These are phyloP conservation scores for Halcyon leucocephala DNA, from an alignment of 2,797 vertebrate species.

Conservation along the genomic window DNA sequence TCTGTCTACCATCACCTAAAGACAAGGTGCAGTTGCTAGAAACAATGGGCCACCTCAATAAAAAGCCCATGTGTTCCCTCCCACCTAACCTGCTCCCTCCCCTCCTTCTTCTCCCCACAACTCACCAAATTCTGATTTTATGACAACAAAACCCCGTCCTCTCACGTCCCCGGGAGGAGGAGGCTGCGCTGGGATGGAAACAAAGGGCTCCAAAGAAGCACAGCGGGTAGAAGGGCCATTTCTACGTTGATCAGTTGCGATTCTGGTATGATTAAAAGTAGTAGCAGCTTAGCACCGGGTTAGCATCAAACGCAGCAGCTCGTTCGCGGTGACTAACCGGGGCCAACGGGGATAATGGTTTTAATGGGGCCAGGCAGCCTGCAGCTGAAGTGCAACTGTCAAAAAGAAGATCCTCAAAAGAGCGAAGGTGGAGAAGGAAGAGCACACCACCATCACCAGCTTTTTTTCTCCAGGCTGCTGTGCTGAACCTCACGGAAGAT, in stretches of 20 bases:
- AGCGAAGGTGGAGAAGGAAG: background rate
- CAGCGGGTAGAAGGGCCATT: background rate
- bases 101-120: background rate
- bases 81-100: background rate
- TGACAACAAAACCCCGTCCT: background rate
- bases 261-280: background rate
- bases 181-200: rapidly evolving
- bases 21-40: background rate
- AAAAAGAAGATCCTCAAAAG: background rate
- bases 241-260: background rate
- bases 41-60: background rate
- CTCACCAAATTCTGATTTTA: background rate
- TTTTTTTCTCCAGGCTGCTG: background rate
- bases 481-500: background rate
- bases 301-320: background rate
- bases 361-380: background rate
- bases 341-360: background rate
- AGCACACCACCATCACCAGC: background rate
- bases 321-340: background rate
- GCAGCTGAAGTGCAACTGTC: background rate
- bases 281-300: background rate
- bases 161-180: background rate
- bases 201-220: background rate
- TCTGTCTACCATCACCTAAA: background rate
- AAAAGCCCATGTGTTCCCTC: background rate